Evolutionary conservation across 2,888 invertebrate species (phyloP).

Genomic region (Aricia artaxerxes): DNA sequence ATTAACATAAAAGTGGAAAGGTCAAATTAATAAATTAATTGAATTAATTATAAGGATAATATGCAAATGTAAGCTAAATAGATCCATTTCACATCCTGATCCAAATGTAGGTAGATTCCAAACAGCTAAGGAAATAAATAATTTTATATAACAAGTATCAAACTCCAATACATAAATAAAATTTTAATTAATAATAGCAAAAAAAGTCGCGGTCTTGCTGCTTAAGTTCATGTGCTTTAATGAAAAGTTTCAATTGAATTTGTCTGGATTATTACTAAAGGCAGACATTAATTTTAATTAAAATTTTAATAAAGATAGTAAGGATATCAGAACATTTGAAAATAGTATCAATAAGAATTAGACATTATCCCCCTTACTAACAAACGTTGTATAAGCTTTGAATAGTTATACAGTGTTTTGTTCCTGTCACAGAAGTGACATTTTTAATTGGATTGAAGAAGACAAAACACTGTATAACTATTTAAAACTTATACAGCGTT

Average conservation of each 20-base stretch:
- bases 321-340: no score
- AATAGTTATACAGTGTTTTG: no score
- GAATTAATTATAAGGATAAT: conserved; percentile 22
- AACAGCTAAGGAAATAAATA: not conserved
- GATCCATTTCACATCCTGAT: conserved; percentile 10
- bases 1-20: conserved; percentile 23
- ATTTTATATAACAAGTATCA: not conserved
- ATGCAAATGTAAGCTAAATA: not conserved
- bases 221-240: no score
- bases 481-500: no score
- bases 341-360: not conserved
- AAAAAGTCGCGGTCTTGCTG: not conserved
- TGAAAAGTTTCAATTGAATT: no score
- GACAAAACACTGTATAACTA: no score
- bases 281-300: no score
- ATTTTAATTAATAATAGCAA: not conserved
- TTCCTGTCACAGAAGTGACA: no score
- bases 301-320: no score
- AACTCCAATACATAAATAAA: not conserved
- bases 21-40: conserved; percentile 18
- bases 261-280: no score
- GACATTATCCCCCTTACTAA: not conserved
- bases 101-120: not conserved
- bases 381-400: no score
- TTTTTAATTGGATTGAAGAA: no score